phyloP scores from a whole-genome alignment of 2,888 invertebrate genomes.

The Chaetoderma sp. region DNA sequence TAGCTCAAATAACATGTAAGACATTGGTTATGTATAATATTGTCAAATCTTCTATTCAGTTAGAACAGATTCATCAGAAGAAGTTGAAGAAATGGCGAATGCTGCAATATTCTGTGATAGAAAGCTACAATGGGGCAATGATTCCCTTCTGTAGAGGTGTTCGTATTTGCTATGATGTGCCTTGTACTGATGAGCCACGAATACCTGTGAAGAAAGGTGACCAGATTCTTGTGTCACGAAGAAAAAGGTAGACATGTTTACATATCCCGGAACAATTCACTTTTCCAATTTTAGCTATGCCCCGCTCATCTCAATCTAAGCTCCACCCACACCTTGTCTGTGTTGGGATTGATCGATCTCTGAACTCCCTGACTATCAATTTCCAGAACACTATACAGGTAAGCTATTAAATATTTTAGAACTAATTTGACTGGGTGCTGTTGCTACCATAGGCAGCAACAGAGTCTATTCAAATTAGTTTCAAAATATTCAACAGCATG shows the following conservation, averaged over 20 bases:
- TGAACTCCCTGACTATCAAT: too few relatives aligned
- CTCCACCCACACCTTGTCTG: too few relatives aligned
- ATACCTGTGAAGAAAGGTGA: constrained; percentile 81
- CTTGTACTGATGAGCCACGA: constrained; percentile 87
- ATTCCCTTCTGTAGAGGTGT: constrained; percentile 81
- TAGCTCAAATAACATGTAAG: not conserved
- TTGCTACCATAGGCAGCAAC: too few relatives aligned
- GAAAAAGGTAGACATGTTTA: constrained; percentile 78
- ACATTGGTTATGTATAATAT: constrained; percentile 1
- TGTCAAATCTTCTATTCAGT: constrained; percentile 38
- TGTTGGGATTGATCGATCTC: too few relatives aligned
- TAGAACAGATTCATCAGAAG: constrained; percentile 91
- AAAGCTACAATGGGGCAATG: constrained; percentile 81
- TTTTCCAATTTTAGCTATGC: too few relatives aligned
- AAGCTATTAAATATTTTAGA: too few relatives aligned
- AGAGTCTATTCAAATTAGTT: too few relatives aligned
- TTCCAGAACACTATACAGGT: too few relatives aligned
- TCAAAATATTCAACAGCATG: too few relatives aligned
- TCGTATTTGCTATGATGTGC: constrained; percentile 79
- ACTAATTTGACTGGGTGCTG: too few relatives aligned
- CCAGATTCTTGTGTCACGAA: constrained; percentile 83
- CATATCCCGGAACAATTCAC: not conserved
- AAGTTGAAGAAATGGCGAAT: constrained; percentile 77
- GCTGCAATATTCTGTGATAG: constrained; percentile 76
- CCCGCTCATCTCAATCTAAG: too few relatives aligned